Evolutionary conservation across 2,797 vertebrate species (phyloP).

Genomic region (Pempheris klunzingeri): DNA sequence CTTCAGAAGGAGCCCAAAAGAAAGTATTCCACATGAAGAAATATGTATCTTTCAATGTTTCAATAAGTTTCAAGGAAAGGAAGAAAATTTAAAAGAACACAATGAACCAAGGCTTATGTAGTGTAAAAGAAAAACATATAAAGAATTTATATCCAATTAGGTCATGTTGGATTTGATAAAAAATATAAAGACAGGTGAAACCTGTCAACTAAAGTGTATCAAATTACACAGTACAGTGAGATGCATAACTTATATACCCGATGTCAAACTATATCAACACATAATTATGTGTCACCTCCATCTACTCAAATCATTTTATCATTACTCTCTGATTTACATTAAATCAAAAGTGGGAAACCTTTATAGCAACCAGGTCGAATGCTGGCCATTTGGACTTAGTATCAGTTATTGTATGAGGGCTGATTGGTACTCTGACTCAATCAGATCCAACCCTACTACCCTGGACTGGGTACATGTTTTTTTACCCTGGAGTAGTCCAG

Average conservation of each 20-base stretch:
- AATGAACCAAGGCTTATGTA: constrained; percentile 22
- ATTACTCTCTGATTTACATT: constrained; percentile 33
- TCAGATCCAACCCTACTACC: constrained; percentile 20
- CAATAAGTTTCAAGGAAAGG: constrained; percentile 22
- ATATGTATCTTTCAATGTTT: constrained; percentile 21
- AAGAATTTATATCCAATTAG: constrained; percentile 9
- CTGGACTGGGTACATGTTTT: constrained; percentile 16
- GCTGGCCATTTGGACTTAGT: constrained; percentile 19
- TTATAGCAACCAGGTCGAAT: constrained; percentile 11
- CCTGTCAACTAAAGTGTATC: constrained; percentile 34
- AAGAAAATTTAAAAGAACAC: constrained; percentile 22
- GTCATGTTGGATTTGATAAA: constrained; percentile 24
- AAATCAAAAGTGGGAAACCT: constrained; percentile 12
- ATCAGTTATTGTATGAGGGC: constrained; percentile 31
- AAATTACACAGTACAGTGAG: constrained; percentile 23
- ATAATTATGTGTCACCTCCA: constrained; percentile 19
- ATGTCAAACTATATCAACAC: constrained; percentile 38
- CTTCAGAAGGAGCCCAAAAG: constrained; percentile 28
- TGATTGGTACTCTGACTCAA: constrained; percentile 43
- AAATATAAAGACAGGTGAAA: constrained; percentile 18
- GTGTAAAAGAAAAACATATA: constrained; percentile 36
- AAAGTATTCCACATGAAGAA: constrained; percentile 6
- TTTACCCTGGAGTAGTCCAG: constrained; percentile 6
- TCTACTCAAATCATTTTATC: constrained; percentile 7
- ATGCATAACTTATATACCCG: constrained; percentile 23